Evolutionary conservation across 2,113 vertebrate species (phyloP), one percentile per base, ranked within the genome.

Genomic region (Oxygymnocypris stewartii): DNA sequence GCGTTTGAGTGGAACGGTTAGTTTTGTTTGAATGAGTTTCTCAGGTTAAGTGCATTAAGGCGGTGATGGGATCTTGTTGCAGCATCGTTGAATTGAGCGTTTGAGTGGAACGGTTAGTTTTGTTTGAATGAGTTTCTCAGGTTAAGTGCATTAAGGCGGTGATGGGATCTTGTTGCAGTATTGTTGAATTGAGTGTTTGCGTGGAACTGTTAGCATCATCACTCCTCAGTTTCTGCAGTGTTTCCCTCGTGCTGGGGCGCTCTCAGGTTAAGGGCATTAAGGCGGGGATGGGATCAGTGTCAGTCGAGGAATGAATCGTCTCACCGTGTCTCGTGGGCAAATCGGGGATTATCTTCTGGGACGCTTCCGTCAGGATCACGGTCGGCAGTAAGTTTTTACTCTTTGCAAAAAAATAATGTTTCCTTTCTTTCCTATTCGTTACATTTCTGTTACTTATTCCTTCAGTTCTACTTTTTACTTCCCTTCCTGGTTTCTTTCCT

Each of bases 301-400:
- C 93, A 91, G 88, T 92, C 92, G 90, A 92, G 13, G 49, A 51
- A 51, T 94, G 93, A 95, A 94, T 94, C 93, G 93, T 94, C 89
- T 93, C 93, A 92, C 92, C 92, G 92, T 93, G 93, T 93, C 93
- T 95, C 93, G 90, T 92, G 91, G 89, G 86, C 86, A 93, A 93
- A 92, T 95, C 94, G 94, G 88, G 89, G 93, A 89, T 93, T 87
- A 85, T 44, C 91, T 86, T 92, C 91, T 92, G 89, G 91, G 89
- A 88, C 79, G 83, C 87, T 92, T 94, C 94, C 92, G 84, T 93
- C 89, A 90, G 91, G 93, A 92, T 94, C 94, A 95, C 92, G 87
- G 83, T 28, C 18, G 74, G 4, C n/a, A 47, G 73, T 31, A 31
- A 1, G 28, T 31, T 31, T 31, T 31, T 31, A 31, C 28, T 31